A percentile compares a stretch with the other conserved stretches of the same genome.
Conservation (phyloP, 1,140 invertebrate genomes). For the Bombus picipes region DNA sequence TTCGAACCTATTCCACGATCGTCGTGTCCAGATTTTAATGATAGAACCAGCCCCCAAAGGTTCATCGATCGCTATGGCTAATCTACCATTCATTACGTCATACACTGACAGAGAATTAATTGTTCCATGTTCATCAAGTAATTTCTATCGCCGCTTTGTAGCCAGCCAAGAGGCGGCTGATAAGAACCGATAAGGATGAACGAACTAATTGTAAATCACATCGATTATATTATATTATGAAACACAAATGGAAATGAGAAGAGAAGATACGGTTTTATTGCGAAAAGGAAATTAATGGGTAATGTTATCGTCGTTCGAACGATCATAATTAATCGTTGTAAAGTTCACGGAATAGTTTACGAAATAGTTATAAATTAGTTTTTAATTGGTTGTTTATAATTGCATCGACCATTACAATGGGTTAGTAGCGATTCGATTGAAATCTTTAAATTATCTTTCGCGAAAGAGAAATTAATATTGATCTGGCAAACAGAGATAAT, state of each 20-base stretch:
- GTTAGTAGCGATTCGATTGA: neutral
- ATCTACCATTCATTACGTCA: constrained; percentile 26
- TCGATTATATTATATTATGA: neutral
- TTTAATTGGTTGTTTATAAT: too few relatives aligned
- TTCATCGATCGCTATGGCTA: neutral
- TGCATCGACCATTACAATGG: neutral
- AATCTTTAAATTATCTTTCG: neutral
- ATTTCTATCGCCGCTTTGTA: constrained; percentile 8
- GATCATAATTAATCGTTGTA: neutral
- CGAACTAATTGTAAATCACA: neutral
- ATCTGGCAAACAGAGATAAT: neutral
- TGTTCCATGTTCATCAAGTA: constrained; percentile 17
- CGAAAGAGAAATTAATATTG: neutral
- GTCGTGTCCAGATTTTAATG: constrained; percentile 13
- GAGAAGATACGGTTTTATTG: neutral
- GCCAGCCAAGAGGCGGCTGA: neutral
- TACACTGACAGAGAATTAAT: constrained; percentile 15
- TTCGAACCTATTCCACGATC: constrained; percentile 29
- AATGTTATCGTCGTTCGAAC: neutral
- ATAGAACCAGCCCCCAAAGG: too few relatives aligned
- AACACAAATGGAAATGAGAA: neutral
- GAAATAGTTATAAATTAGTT: neutral
- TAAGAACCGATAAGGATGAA: neutral
- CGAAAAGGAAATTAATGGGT: neutral
- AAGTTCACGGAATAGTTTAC: neutral